Base-by-base conservation (phyloP, 2,113 vertebrate genomes). In the Oreochromis tanganicae region DNA sequence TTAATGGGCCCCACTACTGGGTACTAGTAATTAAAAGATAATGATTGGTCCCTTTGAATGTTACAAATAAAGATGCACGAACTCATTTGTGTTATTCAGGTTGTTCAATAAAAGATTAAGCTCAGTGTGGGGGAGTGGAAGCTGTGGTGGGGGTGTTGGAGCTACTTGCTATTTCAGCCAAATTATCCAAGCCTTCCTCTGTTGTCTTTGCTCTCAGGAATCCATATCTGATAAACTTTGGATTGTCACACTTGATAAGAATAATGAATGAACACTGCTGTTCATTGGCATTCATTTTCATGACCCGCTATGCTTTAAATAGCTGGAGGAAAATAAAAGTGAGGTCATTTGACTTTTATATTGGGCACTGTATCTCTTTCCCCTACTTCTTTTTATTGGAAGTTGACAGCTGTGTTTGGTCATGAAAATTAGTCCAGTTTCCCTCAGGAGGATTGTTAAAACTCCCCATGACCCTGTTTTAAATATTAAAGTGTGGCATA, bases 11-110 rank as follows among this genome's bases (percentile, higher is more conserved):
- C 92, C 90, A 93, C 93, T 95, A 93, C 93, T 90, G 94, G 94
- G 93, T 94, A 85, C 90, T 92, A 94, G 95, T 96, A 96, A 96
- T 96, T 96, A 97, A 96, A 96, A 96, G 95, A 96, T 96, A 96
- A 96, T 96, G 95, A 96, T 96, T 96, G 92, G 95, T 93, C 93
- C 95, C 94, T 96, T 94, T 95, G 95, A 96, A 95, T 95, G 92
- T 94, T 94, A 93, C 91, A 94, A 95, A 96, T 94, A 96, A 95
- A 96, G 96, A 96, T 95, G 95, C 92, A 92, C 85, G 43, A 91
- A 95, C 93, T 92, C 85, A 90, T 95, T 93, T 95, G 93, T 95
- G 93, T 94, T 96, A 91, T 96, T 94, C 93, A 91, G 93, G 90
- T 91, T 90, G 89, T 95, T 95, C 92, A 92, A 94, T 95, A 93